These are phyloP conservation scores for Dendroctonus ponderosae DNA, from an alignment of 1,140 invertebrate species.

Conservation along the genomic window DNA sequence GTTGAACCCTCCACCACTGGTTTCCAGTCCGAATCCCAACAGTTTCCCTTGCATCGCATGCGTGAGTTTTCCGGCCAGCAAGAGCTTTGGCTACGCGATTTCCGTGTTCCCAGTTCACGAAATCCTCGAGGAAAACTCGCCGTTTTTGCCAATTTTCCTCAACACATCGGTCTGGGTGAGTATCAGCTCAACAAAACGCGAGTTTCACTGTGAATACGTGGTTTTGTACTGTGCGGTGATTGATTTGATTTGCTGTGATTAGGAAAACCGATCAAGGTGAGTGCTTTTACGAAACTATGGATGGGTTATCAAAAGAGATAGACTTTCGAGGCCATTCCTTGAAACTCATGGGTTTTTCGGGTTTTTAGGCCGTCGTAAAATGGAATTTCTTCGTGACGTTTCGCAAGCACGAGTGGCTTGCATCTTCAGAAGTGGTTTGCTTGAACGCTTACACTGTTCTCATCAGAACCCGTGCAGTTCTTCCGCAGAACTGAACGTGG, in stretches of 20 bases:
- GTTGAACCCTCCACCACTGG: constrained; percentile 2
- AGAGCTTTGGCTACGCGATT: constrained; percentile 7
- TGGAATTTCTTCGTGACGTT: no score
- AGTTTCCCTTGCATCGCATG: constrained; percentile 24
- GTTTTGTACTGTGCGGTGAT: neutral
- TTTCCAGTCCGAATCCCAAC: constrained; percentile 7
- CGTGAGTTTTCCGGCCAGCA: constrained; percentile 17
- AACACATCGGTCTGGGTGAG: constrained; percentile 11
- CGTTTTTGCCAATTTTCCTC: constrained; percentile 10
- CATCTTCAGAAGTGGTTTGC: no score
- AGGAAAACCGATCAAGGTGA: neutral
- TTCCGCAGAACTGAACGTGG: no score
- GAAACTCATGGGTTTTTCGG: no score
- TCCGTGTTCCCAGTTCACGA: constrained; percentile 6
- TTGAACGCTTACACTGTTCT: no score
- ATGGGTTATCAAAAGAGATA: no score
- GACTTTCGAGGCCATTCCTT: no score
- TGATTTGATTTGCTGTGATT: neutral
- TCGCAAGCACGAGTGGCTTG: no score
- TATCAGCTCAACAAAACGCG: neutral
- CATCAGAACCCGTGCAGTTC: no score
- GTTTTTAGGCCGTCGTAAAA: no score
- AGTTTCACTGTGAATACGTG: neutral
- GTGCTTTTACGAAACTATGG: no score
- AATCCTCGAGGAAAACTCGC: constrained; percentile 7